These are phyloP conservation scores for Phrynocephalus guinanensis DNA, from an alignment of 2,797 vertebrate species.

Conservation along the genomic window DNA sequence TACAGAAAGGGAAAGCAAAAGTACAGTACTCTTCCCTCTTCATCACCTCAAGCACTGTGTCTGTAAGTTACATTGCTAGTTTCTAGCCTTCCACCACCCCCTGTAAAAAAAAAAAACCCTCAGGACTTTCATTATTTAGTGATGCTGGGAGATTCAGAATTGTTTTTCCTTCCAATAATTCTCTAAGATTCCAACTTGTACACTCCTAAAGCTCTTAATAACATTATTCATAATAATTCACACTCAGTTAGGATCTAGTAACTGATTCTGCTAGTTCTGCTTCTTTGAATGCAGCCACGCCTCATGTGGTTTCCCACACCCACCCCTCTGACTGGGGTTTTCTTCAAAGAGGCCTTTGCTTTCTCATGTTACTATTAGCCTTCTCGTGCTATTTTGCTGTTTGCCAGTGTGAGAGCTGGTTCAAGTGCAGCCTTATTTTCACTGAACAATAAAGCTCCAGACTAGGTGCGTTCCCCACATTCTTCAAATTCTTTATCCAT, in stretches of 20 bases:
- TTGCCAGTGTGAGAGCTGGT: neutral
- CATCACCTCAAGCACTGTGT: too few relatives aligned
- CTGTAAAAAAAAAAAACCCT: too few relatives aligned
- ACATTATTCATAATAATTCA: neutral
- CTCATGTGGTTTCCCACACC: constrained; percentile 17
- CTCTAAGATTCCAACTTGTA: neutral
- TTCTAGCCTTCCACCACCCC: too few relatives aligned
- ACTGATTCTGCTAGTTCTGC: neutral
- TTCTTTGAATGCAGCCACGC: neutral
- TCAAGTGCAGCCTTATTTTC: constrained; percentile 26
- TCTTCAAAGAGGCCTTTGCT: neutral
- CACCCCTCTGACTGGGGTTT: neutral
- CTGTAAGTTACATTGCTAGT: too few relatives aligned
- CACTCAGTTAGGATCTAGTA: neutral
- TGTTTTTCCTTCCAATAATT: neutral
- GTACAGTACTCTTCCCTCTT: too few relatives aligned
- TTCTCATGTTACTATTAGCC: constrained; percentile 7
- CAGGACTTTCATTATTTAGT: too few relatives aligned
- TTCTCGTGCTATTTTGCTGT: constrained; percentile 19
- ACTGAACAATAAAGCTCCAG: constrained; percentile 36
- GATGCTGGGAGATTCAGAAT: neutral
- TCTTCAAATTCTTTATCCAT: constrained; percentile 33
- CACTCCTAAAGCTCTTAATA: neutral
- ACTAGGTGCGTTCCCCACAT: constrained; percentile 42
- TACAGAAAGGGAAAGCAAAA: too few relatives aligned